Conservation (phyloP, 2,797 vertebrate species). For the Lycodopsis pacificus region DNA sequence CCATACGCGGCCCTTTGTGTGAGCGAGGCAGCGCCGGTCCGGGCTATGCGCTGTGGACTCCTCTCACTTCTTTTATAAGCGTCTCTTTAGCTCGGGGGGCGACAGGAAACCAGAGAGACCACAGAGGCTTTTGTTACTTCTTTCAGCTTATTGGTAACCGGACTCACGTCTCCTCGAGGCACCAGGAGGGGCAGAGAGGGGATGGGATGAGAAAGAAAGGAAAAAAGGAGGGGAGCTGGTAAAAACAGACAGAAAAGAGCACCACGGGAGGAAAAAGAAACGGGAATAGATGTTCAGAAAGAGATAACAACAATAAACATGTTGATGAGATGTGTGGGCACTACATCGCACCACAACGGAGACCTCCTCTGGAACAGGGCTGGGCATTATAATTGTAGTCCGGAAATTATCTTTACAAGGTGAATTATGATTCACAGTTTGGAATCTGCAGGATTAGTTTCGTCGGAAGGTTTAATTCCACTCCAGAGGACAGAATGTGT, state of each 20-base stretch:
- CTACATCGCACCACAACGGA: too few relatives aligned
- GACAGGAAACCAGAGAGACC: conserved; percentile 80
- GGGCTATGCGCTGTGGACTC: conserved; percentile 39
- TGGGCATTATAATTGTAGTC: not conserved
- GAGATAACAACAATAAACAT: not conserved
- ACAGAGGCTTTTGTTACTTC: conserved; percentile 79
- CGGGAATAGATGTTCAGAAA: conserved; percentile 5
- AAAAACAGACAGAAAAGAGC: not conserved
- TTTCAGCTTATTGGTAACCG: conserved; percentile 83
- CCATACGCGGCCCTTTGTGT: conserved; percentile 45
- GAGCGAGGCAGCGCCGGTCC: conserved; percentile 52
- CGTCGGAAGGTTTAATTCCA: too few relatives aligned
- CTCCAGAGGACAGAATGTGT: too few relatives aligned
- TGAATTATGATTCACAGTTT: not conserved
- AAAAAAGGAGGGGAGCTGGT: conserved; percentile 21
- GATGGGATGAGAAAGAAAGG: conserved; percentile 21
- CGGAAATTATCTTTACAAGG: too few relatives aligned
- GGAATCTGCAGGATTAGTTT: not conserved
- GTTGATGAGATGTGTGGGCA: too few relatives aligned
- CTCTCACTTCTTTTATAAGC: conserved; percentile 70
- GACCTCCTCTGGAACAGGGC: too few relatives aligned
- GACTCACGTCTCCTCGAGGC: conserved; percentile 78
- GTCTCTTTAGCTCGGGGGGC: conserved; percentile 69
- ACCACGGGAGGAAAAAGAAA: not conserved
- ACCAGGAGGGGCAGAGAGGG: conserved; percentile 59